phyloP scores from a whole-genome alignment of 2,888 invertebrate species.

The Smittia sp. region DNA sequence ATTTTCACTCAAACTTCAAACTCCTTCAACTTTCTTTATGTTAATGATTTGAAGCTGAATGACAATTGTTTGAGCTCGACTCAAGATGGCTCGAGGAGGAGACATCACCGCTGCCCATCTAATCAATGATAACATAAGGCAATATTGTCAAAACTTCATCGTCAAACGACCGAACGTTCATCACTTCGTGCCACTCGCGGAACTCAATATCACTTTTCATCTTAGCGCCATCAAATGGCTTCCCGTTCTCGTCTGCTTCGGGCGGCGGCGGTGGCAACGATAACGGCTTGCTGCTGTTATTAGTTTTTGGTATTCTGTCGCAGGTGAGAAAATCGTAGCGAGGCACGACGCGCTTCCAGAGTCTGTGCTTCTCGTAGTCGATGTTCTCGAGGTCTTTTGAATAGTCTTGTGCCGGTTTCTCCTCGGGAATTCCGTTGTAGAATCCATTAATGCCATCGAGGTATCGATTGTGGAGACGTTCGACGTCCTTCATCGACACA shows the following conservation, averaged over 20 bases:
- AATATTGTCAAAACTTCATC: conserved; percentile 83
- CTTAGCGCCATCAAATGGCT: conserved; percentile 43
- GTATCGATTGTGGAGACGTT: conserved; percentile 55
- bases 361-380: conserved; percentile 40
- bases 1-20: too few species aligned
- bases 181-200: conserved; percentile 89
- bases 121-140: conserved; percentile 97
- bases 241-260: background rate
- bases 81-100: too few species aligned
- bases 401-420: conserved; percentile 35
- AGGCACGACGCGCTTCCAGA: conserved; percentile 49
- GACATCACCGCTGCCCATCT: conserved; percentile 46
- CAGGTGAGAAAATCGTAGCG: conserved; percentile 49
- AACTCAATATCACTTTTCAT: conserved; percentile 56
- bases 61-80: too few species aligned
- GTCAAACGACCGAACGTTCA: conserved; percentile 68
- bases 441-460: conserved; percentile 63
- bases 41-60: too few species aligned
- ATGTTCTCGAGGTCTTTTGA: conserved; percentile 29
- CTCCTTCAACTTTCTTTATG: too few species aligned
- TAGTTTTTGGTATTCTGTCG: conserved; percentile 49
- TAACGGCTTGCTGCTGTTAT: conserved; percentile 24
- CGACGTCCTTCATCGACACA: background rate
- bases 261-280: conserved; percentile 16
- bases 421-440: conserved; percentile 52